phyloP scores from a whole-genome alignment of 2,113 vertebrate genomes.

The Sphaerodactylus townsendi region DNA sequence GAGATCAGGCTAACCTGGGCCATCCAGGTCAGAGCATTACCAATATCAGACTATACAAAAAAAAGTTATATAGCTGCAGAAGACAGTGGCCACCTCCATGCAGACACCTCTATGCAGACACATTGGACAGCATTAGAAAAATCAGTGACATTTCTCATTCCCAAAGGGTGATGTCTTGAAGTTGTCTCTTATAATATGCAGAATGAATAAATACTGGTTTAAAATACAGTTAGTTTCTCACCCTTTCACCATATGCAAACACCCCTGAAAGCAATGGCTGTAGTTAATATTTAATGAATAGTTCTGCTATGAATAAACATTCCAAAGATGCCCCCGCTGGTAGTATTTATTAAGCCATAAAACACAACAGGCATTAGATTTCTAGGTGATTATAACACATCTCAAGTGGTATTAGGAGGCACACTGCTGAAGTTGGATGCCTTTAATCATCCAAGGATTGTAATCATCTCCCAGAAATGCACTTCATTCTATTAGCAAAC shows the following conservation, averaged over 20 bases:
- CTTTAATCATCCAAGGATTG: neutral
- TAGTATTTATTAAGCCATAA: constrained; percentile 31
- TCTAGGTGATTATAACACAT: neutral
- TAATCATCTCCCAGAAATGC: constrained; percentile 2
- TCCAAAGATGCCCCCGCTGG: constrained; percentile 25
- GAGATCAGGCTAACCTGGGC: neutral
- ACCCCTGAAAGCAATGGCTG: neutral
- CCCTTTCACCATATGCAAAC: neutral
- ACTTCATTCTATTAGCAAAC: neutral
- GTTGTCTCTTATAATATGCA: neutral
- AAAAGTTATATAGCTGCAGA: neutral
- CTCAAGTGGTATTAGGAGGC: neutral
- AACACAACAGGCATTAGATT: constrained; percentile 17
- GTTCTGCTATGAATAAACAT: constrained; percentile 1
- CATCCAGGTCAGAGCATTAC: neutral
- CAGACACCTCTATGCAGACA: neutral
- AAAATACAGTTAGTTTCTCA: neutral
- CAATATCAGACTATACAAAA: neutral
- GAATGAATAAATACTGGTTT: neutral
- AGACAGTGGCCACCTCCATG: neutral
- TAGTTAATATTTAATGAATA: constrained; percentile 4
- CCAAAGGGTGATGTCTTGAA: neutral
- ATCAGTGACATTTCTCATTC: neutral
- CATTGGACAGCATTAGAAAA: neutral
- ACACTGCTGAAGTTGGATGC: neutral